Percentiles rank a stretch among this genome's conserved stretches.
Evolutionary conservation across 2,113 vertebrate species (phyloP).

Genomic region (Pardalotus punctatus): DNA sequence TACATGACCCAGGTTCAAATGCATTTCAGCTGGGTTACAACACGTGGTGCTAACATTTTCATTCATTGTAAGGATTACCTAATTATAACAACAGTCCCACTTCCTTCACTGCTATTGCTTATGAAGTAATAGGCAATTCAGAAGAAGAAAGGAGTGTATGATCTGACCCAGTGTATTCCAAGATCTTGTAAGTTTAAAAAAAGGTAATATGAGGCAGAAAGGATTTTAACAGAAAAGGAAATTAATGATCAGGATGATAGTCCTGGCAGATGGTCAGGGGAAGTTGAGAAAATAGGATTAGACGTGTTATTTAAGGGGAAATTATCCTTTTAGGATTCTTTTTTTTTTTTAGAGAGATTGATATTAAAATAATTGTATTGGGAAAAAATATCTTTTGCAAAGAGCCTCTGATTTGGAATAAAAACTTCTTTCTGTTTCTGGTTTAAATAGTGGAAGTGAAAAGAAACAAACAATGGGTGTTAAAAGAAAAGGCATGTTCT

Average conservation of each 20-base stretch:
- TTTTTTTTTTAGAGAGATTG: not conserved
- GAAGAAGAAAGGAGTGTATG: not conserved
- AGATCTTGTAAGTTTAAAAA: not conserved
- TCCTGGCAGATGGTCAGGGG: not conserved
- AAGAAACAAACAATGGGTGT: not conserved
- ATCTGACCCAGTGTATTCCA: not conserved
- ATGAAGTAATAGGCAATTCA: not conserved
- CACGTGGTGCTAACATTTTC: not conserved
- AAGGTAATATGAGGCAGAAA: not conserved
- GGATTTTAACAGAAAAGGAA: not conserved
- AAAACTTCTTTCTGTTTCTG: not conserved
- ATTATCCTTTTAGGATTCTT: not conserved
- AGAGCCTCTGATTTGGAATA: not conserved
- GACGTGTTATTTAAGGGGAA: not conserved
- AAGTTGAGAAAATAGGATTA: not conserved
- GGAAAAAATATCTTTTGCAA: not conserved
- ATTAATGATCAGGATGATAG: not conserved
- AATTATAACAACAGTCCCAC: not conserved
- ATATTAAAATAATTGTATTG: not conserved
- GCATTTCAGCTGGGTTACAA: not conserved
- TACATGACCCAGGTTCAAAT: not conserved
- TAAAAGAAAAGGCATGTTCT: not conserved
- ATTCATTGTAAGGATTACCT: not conserved
- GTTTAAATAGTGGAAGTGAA: not conserved
- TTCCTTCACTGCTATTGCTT: not conserved